Evolutionary conservation across 2,113 vertebrate genomes (phyloP), one percentile per base, ranked within the genome.

Genomic region (Xiphorhynchus elegans): DNA sequence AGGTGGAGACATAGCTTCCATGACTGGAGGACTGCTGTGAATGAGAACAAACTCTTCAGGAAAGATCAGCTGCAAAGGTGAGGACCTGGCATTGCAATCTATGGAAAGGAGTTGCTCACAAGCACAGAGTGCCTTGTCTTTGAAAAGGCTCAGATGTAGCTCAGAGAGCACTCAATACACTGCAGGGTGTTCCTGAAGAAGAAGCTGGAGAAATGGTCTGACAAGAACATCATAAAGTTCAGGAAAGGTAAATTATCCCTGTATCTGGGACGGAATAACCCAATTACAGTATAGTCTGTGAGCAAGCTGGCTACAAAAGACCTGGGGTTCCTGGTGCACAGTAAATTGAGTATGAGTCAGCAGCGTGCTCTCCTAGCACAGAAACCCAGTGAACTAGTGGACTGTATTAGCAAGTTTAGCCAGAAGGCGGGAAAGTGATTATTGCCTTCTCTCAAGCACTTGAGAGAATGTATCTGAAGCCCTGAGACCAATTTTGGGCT

Each of bases 401-500:
- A 47, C 77, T 72, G 39, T 29, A 63, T 28, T 19, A 82, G 47
- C 47, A 92, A 40, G 55, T 19, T n/a, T 25, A 63, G 28, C 8
- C 35, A 93, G 58, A 42, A 82, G 3, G 3, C n/a, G 39, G 12
- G 46, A 90, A 80, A 80, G 9, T 21, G 7, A 78, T 73, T 66
- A 69, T 31, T n/a, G 17, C 11, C 7, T 6, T 23, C n/a, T 66
- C 31, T 13, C 47, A 13, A 68, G 47, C 24, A 75, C 31, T 53
- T n/a, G 1, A 40, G 33, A 91, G 44, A 56, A 33, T 4, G 1
- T 18, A 67, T 26, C 33, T 28, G 4, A 40, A 87, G 20, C 74
- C 26, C 29, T 0, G 0, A 52, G 28, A 40, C 7, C 28, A 74
- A 20, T 56, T 89, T 67, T 7, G 31, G 14, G 13, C 24, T 37